phyloP scores from a whole-genome alignment of 2,797 vertebrate species.

The Hydrocynus forskahlii region DNA sequence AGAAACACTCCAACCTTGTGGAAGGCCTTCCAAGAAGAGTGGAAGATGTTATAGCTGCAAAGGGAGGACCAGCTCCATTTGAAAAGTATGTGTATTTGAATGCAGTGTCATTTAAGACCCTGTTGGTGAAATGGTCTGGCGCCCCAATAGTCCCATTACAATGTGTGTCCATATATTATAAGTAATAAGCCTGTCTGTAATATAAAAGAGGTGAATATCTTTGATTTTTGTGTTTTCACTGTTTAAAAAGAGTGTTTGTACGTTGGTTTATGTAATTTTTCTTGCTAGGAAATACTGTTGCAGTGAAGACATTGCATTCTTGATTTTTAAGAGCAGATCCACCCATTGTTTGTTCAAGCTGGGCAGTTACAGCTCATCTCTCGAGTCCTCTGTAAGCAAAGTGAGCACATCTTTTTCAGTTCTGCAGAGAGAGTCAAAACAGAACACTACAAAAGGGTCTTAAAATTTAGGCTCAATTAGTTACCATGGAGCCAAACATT shows the following conservation, averaged over 20 bases:
- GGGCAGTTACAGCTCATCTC: conserved; percentile 16
- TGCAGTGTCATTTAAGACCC: too few species aligned
- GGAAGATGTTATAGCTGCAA: too few species aligned
- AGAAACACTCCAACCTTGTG: too few species aligned
- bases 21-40: too few species aligned
- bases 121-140: too few species aligned
- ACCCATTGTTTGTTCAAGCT: not conserved
- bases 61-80: too few species aligned
- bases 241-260: not conserved
- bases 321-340: conserved; percentile 11
- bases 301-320: not conserved
- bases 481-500: not conserved
- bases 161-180: too few species aligned
- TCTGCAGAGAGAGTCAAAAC: conserved; percentile 11
- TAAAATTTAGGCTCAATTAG: not conserved
- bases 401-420: conserved; percentile 1
- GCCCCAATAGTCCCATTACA: too few species aligned
- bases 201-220: too few species aligned
- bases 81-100: too few species aligned
- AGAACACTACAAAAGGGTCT: not conserved
- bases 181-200: too few species aligned
- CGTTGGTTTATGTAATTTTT: not conserved
- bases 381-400: not conserved
- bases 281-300: not conserved
- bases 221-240: too few species aligned